A percentile compares a stretch with the other conserved stretches of the same genome.
Evolutionary conservation across 2,888 invertebrate genomes (phyloP).

Genomic region (Scaeva pyrastri): DNA sequence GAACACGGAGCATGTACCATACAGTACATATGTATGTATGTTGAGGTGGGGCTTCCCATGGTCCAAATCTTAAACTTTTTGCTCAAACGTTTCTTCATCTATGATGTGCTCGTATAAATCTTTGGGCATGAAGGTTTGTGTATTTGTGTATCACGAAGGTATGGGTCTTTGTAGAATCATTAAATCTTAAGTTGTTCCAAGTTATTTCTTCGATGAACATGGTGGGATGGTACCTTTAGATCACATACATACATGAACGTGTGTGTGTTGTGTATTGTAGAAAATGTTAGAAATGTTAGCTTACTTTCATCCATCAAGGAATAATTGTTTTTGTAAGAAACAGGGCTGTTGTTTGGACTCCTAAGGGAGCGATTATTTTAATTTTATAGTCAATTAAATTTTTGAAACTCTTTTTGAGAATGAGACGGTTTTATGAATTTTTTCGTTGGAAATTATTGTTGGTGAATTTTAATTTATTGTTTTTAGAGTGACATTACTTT

Average conservation of each 20-base stretch:
- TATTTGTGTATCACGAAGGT: not conserved
- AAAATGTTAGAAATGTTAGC: not conserved
- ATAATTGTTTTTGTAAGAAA: not conserved
- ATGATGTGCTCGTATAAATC: too few relatives aligned
- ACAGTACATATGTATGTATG: not conserved
- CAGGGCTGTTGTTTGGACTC: not conserved
- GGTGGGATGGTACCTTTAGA: not conserved
- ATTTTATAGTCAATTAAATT: too few relatives aligned
- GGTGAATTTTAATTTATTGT: too few relatives aligned
- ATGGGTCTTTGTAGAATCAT: conserved; percentile 54
- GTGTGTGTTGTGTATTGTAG: not conserved
- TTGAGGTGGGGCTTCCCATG: too few relatives aligned
- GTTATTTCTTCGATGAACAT: conserved; percentile 38
- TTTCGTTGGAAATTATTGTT: too few relatives aligned
- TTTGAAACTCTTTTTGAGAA: too few relatives aligned
- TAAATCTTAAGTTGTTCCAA: conserved; percentile 57
- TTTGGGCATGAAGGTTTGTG: not conserved
- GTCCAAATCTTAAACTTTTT: conserved; percentile 38
- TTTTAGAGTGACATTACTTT: too few relatives aligned
- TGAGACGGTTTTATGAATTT: too few relatives aligned
- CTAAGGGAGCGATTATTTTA: not conserved
- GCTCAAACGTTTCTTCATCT: conserved; percentile 6
- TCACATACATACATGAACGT: too few relatives aligned
- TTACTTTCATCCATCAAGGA: not conserved
- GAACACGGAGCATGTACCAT: conserved; percentile 6